Percentiles rank a stretch among this genome's conserved stretches.
Evolutionary conservation across 2,797 vertebrate genomes (phyloP).

Genomic region (Muraenolepis orangiensis): DNA sequence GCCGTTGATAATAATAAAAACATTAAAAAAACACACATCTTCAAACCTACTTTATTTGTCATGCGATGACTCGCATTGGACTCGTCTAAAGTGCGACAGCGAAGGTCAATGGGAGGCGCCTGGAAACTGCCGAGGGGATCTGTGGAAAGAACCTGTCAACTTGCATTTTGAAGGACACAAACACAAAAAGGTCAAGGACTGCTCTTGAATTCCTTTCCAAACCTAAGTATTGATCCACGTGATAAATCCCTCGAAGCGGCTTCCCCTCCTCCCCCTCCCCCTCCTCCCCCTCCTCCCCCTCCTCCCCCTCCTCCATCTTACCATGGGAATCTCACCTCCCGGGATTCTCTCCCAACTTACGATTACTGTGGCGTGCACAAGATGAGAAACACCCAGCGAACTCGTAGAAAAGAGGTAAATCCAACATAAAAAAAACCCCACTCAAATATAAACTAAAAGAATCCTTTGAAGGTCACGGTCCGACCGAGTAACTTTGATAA

Average conservation of each 20-base stretch:
- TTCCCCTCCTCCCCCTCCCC: constrained; percentile 48
- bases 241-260: constrained; percentile 56
- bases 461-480: constrained; percentile 53
- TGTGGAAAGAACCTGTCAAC: constrained; percentile 35
- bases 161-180: constrained; percentile 40
- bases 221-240: constrained; percentile 58
- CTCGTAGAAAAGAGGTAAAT: constrained; percentile 49
- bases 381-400: constrained; percentile 36
- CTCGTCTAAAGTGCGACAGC: not conserved
- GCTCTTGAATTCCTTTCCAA: constrained; percentile 49
- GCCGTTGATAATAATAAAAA: not conserved
- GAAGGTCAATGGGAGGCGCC: not conserved
- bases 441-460: constrained; percentile 20
- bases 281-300: constrained; percentile 48
- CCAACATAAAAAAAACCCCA: constrained; percentile 35
- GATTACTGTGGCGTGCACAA: constrained; percentile 26
- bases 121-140: not conserved
- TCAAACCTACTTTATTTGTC: not conserved
- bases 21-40: too few relatives aligned
- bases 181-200: constrained; percentile 54
- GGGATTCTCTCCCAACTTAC: constrained; percentile 37
- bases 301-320: constrained; percentile 42
- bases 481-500: constrained; percentile 66
- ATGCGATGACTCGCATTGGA: not conserved
- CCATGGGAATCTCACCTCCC: constrained; percentile 15